Conservation (phyloP, 2,888 invertebrate species). For the Dione vanillae region DNA sequence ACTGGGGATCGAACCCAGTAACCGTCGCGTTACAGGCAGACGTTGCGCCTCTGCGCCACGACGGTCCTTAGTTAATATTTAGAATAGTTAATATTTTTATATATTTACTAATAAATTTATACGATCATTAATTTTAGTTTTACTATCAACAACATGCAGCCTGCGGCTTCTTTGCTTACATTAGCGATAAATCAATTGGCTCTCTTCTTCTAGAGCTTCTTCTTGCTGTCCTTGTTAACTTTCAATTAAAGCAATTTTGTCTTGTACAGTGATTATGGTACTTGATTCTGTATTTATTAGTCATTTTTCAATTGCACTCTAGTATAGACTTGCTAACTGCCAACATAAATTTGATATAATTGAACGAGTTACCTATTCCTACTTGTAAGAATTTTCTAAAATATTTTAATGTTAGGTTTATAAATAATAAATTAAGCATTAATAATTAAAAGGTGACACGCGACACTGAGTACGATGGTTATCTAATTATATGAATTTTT, state of each 20-base stretch:
- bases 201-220: conserved; percentile 40
- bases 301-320: conserved; percentile 35
- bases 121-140: conserved; percentile 80
- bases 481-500: neutral
- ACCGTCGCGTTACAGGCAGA: too few relatives aligned
- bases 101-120: conserved; percentile 76
- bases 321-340: conserved; percentile 24
- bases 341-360: conserved; percentile 11
- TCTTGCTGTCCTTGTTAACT: conserved; percentile 46
- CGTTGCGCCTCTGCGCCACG: too few relatives aligned
- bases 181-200: conserved; percentile 68
- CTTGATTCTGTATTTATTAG: conserved; percentile 44
- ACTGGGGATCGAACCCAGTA: too few relatives aligned
- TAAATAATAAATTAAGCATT: too few relatives aligned
- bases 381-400: neutral
- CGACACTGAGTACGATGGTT: too few relatives aligned
- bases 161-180: conserved; percentile 60
- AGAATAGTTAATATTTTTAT: conserved; percentile 74
- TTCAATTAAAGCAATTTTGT: conserved; percentile 46
- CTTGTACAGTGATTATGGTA: conserved; percentile 46
- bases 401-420: neutral
- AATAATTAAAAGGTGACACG: too few relatives aligned
- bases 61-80: too few relatives aligned
- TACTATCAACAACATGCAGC: conserved; percentile 61
- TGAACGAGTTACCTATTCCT: neutral